These are phyloP conservation scores for Callinectes sapidus DNA, from an alignment of 2,888 invertebrate genomes.

Conservation along the genomic window DNA sequence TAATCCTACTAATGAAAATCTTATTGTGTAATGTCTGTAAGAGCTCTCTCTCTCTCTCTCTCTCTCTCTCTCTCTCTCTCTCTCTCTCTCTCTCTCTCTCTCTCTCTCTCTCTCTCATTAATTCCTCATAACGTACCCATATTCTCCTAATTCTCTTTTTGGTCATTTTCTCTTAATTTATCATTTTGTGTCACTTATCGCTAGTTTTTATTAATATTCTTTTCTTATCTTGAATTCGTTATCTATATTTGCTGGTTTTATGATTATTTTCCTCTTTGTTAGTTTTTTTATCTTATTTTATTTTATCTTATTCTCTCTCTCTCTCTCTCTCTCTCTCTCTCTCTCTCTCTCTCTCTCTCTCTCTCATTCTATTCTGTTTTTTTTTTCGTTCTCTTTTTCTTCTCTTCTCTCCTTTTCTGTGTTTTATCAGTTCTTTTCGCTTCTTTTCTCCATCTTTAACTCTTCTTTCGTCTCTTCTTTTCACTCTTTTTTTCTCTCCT, in stretches of 20 bases:
- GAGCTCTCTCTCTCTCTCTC: background rate
- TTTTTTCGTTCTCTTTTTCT: background rate
- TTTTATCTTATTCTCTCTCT: background rate
- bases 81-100: background rate
- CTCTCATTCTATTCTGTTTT: background rate
- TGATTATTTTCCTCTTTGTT: background rate
- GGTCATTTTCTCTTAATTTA: no score
- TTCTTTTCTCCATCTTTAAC: background rate
- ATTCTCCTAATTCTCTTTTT: no score
- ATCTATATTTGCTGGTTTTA: no score
- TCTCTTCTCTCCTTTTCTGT: background rate
- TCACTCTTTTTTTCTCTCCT: background rate
- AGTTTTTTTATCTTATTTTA: background rate
- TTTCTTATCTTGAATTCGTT: no score
- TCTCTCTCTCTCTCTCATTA: background rate
- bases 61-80: background rate
- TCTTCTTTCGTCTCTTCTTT: background rate
- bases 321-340: background rate
- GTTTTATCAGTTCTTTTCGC: background rate
- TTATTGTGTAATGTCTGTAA: background rate
- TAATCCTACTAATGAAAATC: background rate
- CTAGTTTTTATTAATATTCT: no score
- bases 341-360: background rate
- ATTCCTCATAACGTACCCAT: background rate
- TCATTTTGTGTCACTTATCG: no score